Conservation (phyloP, 1,140 invertebrate genomes). For the Ceratosolen solmsi region DNA sequence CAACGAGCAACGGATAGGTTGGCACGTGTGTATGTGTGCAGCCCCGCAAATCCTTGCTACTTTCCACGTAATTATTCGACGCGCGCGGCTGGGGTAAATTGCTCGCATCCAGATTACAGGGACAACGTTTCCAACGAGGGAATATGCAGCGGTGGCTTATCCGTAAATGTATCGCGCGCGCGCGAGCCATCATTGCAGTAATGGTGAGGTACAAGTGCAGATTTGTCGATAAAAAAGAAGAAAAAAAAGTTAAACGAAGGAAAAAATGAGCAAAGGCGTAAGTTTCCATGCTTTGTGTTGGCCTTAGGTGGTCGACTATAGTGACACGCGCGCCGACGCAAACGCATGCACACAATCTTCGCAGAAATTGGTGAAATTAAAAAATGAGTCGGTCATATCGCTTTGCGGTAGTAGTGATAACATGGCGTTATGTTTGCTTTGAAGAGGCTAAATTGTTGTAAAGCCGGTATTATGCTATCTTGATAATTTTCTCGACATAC, state of each 20-base stretch:
- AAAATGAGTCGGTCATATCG: conserved; percentile 18
- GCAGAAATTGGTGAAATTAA: conserved; percentile 35
- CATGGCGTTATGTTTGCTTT: neutral
- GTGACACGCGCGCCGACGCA: neutral
- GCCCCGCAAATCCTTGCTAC: conserved; percentile 57
- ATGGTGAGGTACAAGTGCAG: conserved; percentile 56
- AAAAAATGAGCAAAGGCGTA: neutral
- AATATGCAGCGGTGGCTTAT: conserved; percentile 54
- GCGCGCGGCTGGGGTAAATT: conserved; percentile 55
- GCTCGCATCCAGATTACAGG: conserved; percentile 58
- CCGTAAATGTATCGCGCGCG: conserved; percentile 55
- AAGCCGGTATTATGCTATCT: neutral
- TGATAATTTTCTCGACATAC: neutral
- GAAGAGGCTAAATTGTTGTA: neutral
- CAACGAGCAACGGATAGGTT: conserved; percentile 18
- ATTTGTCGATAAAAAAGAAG: conserved; percentile 58
- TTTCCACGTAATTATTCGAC: conserved; percentile 57
- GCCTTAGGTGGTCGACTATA: neutral
- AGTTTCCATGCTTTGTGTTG: neutral
- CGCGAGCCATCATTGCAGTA: conserved; percentile 44
- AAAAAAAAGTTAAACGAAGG: neutral
- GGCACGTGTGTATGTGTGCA: conserved; percentile 42
- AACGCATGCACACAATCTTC: neutral
- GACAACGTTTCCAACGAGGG: conserved; percentile 56
- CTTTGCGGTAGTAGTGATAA: neutral